Conservation (phyloP, 2,113 vertebrate genomes). For the Triplophysa tibetana region DNA sequence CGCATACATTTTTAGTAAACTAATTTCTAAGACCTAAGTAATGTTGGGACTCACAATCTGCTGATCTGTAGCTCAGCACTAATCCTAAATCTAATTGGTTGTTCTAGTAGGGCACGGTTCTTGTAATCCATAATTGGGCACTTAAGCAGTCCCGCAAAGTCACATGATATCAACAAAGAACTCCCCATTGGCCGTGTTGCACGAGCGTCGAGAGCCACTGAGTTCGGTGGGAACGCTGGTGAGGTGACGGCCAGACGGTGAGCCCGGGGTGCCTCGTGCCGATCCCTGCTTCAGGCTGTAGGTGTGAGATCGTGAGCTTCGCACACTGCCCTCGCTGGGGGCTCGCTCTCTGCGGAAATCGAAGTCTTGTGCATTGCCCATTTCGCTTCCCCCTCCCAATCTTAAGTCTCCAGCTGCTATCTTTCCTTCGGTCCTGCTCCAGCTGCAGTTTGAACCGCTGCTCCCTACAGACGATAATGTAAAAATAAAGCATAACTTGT, state of each 20-base stretch:
- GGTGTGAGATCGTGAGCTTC: constrained; percentile 85
- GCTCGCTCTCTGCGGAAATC: constrained; percentile 82
- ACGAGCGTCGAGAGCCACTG: constrained; percentile 94
- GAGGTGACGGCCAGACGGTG: constrained; percentile 88
- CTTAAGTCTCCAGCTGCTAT: constrained; percentile 59
- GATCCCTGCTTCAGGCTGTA: constrained; percentile 81
- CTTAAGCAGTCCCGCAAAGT: constrained; percentile 55
- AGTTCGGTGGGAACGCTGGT: constrained; percentile 91
- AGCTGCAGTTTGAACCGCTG: constrained; percentile 93
- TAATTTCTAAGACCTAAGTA: constrained; percentile 17
- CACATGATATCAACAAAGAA: constrained; percentile 99
- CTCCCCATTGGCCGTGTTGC: constrained; percentile 96
- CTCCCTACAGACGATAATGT: constrained; percentile 69
- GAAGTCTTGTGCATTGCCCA: constrained; percentile 83
- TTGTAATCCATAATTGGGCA: constrained; percentile 12
- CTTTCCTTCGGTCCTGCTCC: constrained; percentile 83
- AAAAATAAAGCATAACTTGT: neutral
- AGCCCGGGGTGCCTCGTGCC: constrained; percentile 78
- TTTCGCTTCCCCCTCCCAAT: constrained; percentile 74
- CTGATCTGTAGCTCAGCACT: constrained; percentile 10
- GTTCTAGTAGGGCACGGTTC: constrained; percentile 5
- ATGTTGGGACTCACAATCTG: constrained; percentile 13
- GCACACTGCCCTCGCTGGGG: constrained; percentile 85
- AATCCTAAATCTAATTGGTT: constrained; percentile 21
- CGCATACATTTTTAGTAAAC: neutral